These are phyloP conservation scores for Scaptomyza tumidula DNA, from an alignment of 2,888 invertebrate species.

Conservation along the genomic window DNA sequence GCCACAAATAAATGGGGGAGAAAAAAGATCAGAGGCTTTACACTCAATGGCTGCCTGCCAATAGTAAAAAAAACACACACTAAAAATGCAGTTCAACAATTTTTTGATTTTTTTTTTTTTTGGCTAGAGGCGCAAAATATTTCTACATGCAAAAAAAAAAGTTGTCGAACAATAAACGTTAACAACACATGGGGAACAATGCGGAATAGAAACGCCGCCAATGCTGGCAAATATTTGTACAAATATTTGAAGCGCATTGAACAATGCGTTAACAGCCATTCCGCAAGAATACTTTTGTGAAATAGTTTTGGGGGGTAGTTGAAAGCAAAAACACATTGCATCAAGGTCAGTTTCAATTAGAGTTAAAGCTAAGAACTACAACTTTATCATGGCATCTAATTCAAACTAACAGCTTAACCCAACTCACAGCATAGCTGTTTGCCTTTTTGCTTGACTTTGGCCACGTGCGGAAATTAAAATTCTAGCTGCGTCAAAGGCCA, in stretches of 20 bases:
- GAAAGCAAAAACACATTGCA: constrained; percentile 10
- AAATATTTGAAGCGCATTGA: constrained; percentile 62
- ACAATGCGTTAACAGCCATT: constrained; percentile 35
- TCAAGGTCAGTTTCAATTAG: constrained; percentile 57
- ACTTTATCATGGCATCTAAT: constrained; percentile 12
- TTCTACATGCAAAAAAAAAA: constrained; percentile 53
- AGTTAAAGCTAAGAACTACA: constrained; percentile 22
- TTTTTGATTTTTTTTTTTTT: constrained; percentile 3
- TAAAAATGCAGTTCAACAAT: constrained; percentile 8
- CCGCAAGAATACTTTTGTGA: constrained; percentile 19
- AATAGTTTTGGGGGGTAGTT: background rate
- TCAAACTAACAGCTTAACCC: constrained; percentile 29
- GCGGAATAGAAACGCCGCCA: constrained; percentile 8
- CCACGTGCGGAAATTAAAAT: constrained; percentile 75
- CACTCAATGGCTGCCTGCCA: constrained; percentile 64
- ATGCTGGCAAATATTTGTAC: constrained; percentile 52
- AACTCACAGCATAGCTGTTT: constrained; percentile 22
- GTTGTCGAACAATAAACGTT: constrained; percentile 67
- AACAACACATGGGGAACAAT: constrained; percentile 31
- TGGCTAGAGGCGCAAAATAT: constrained; percentile 45
- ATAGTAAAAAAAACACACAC: constrained; percentile 26
- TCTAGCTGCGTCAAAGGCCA: constrained; percentile 57
- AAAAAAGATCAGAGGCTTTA: constrained; percentile 32
- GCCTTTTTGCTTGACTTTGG: constrained; percentile 4
- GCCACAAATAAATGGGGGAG: constrained; percentile 55